A percentile compares a stretch with the other conserved stretches of the same genome.
Conservation (phyloP, 2,888 invertebrate genomes). For the Trissolcus japonicus region DNA sequence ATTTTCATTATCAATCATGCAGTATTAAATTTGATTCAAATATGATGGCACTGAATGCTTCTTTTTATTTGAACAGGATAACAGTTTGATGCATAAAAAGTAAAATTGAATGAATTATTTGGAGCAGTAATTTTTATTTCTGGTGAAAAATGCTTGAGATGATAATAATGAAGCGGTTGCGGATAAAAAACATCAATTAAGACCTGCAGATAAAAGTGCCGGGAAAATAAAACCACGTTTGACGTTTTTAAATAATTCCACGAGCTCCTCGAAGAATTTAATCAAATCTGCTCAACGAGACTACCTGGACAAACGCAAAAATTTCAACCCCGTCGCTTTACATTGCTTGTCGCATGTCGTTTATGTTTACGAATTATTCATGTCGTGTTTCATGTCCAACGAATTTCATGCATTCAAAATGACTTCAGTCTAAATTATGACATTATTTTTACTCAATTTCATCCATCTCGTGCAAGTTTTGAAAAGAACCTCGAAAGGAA, state of each 20-base stretch:
- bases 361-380: conserved; percentile 8
- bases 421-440: no score
- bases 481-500: conserved; percentile 20
- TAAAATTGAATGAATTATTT: no score
- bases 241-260: conserved; percentile 21
- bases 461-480: neutral
- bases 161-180: conserved; percentile 22
- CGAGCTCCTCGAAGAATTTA: conserved; percentile 7
- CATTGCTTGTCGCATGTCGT: neutral
- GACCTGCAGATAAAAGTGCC: conserved; percentile 5
- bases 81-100: no score
- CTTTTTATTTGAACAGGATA: no score
- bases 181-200: conserved; percentile 21
- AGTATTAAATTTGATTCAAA: no score
- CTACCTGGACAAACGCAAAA: conserved; percentile 2
- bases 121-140: neutral
- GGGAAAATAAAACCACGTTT: conserved; percentile 12
- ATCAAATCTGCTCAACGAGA: conserved; percentile 12
- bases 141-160: conserved; percentile 10
- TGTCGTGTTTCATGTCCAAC: neutral
- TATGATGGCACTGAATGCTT: no score
- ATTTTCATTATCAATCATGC: no score
- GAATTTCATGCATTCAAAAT: neutral
- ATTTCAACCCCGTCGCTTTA: neutral
- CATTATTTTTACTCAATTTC: no score